phyloP scores from a whole-genome alignment of 2,113 vertebrate genomes.

The Platysternon megacephalum region DNA sequence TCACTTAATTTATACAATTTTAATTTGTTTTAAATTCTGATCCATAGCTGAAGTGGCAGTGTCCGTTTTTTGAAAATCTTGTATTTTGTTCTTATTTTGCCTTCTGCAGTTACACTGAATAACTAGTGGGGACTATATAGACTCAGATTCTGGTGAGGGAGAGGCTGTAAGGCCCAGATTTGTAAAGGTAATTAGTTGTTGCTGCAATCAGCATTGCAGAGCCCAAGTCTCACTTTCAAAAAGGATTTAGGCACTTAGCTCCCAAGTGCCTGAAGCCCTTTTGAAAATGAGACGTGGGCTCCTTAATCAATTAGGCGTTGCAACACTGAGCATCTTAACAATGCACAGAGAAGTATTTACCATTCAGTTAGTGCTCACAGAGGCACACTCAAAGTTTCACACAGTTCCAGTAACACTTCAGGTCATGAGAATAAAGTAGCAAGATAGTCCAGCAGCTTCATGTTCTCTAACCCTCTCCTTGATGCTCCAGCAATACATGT shows the following conservation, averaged over 20 bases:
- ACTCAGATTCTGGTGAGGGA: background rate
- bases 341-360: background rate
- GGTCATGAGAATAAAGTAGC: fast-evolving
- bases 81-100: background rate
- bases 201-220: too few species aligned
- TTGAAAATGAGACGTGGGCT: too few species aligned
- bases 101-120: background rate
- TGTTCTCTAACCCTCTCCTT: background rate
- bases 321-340: background rate
- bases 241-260: too few species aligned
- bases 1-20: background rate
- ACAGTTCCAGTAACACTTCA: background rate
- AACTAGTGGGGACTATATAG: background rate
- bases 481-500: background rate
- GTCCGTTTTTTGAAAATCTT: background rate
- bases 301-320: too few species aligned
- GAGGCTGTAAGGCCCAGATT: background rate
- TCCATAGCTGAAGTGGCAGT: background rate
- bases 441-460: fast-evolving
- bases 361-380: background rate
- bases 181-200: too few species aligned
- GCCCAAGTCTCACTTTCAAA: too few species aligned
- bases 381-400: background rate
- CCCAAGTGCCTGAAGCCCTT: too few species aligned
- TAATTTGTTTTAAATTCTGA: background rate